Evolutionary conservation across 2,888 invertebrate species (phyloP).

Genomic region (Hydropsyche betteni): DNA sequence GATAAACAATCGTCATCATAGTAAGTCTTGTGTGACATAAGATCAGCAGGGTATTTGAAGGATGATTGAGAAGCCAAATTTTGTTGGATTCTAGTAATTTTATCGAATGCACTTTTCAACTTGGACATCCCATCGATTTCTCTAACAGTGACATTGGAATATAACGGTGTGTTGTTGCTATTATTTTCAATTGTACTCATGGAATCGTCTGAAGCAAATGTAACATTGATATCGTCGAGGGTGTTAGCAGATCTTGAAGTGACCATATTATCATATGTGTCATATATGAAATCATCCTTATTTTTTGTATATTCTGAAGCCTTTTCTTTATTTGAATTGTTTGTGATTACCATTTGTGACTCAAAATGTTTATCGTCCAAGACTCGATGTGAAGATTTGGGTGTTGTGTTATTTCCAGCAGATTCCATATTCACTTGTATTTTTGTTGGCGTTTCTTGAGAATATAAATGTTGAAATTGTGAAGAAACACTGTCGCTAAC

Average conservation of each 20-base stretch:
- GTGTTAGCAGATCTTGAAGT: conserved; percentile 66
- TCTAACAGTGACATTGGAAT: conserved; percentile 5
- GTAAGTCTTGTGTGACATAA: conserved; percentile 23
- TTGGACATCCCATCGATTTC: conserved; percentile 43
- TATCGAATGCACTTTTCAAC: conserved; percentile 46
- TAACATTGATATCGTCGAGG: conserved; percentile 63
- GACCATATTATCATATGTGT: conserved; percentile 58
- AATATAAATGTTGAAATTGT: too few species aligned
- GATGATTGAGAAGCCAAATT: conserved; percentile 48
- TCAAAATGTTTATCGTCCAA: too few species aligned
- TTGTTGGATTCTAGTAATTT: conserved; percentile 49
- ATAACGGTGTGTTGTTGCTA: neutral
- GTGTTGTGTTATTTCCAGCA: neutral
- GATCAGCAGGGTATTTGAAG: conserved; percentile 20
- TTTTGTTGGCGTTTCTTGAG: too few species aligned
- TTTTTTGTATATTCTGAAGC: neutral
- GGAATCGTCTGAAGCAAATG: conserved; percentile 61
- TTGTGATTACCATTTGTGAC: too few species aligned
- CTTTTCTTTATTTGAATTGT: neutral
- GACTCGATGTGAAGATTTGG: too few species aligned
- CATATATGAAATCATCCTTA: neutral
- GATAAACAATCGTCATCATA: conserved; percentile 29
- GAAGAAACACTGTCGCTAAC: too few species aligned
- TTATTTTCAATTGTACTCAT: conserved; percentile 4
- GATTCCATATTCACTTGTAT: too few species aligned